Percentiles rank a stretch among this genome's conserved stretches.
Conservation (phyloP, 2,888 invertebrate genomes). For the Rhagonycha lutea region DNA sequence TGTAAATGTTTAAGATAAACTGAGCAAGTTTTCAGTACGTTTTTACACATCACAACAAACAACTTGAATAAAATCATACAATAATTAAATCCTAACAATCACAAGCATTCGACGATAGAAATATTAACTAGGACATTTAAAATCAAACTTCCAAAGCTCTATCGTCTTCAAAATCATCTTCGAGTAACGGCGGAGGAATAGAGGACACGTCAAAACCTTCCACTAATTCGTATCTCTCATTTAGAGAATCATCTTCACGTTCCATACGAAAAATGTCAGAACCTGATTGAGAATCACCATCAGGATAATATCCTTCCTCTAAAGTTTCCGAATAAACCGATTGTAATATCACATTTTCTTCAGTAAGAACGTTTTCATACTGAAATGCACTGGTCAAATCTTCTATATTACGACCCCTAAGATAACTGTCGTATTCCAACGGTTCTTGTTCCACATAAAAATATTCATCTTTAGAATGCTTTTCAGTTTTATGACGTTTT, state of each 20-base stretch:
- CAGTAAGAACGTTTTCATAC: slow-evolving; percentile 43
- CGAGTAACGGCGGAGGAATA: slow-evolving; percentile 77
- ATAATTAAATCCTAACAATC: background rate
- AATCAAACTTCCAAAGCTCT: slow-evolving; percentile 52
- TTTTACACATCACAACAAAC: slow-evolving; percentile 14
- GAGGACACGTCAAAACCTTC: slow-evolving; percentile 77
- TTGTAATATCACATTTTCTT: slow-evolving; percentile 39
- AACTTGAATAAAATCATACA: slow-evolving; percentile 19
- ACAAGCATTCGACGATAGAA: background rate
- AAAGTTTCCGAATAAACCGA: slow-evolving; percentile 43
- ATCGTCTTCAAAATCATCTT: slow-evolving; percentile 72
- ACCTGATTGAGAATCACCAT: slow-evolving; percentile 60
- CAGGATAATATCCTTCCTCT: slow-evolving; percentile 69
- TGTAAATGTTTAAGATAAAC: slow-evolving; percentile 2
- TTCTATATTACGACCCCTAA: slow-evolving; percentile 48
- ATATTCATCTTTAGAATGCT: slow-evolving; percentile 50
- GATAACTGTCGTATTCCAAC: slow-evolving; percentile 50
- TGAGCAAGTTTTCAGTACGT: slow-evolving; percentile 26
- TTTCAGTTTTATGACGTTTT: slow-evolving; percentile 61
- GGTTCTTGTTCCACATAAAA: slow-evolving; percentile 48
- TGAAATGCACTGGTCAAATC: slow-evolving; percentile 49
- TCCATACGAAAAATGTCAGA: slow-evolving; percentile 56
- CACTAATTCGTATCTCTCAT: slow-evolving; percentile 69
- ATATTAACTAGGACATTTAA: slow-evolving; percentile 38
- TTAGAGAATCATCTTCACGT: slow-evolving; percentile 49